phyloP scores from a whole-genome alignment of 2,888 invertebrate species.

The Dolichopus griseipennis region DNA sequence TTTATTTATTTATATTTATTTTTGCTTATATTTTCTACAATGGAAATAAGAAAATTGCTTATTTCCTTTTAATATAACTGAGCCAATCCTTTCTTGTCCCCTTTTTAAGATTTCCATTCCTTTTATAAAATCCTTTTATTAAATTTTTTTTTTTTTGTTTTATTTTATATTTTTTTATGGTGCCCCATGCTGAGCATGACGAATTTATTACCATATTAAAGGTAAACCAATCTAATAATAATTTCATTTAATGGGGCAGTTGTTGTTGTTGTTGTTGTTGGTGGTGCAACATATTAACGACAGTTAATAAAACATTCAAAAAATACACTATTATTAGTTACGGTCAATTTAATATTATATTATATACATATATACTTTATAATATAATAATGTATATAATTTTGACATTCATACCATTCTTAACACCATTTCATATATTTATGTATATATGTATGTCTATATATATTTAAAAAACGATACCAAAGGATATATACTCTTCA shows the following conservation, averaged over 20 bases:
- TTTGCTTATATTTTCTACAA: no score
- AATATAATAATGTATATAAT: no score
- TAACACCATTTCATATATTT: no score
- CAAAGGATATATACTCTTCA: no score
- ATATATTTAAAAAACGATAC: no score
- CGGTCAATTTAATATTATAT: background rate
- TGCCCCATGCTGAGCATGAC: background rate
- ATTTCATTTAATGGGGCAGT: background rate
- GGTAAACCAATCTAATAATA: background rate
- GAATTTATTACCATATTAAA: background rate
- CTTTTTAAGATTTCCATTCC: no score
- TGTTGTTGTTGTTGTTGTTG: background rate
- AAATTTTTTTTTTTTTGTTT: no score
- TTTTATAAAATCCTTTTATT: no score
- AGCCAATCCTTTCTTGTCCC: no score
- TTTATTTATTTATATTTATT: no score
- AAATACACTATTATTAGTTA: background rate
- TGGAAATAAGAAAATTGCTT: background rate
- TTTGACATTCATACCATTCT: no score
- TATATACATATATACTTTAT: background rate
- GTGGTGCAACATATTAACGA: background rate
- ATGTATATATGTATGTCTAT: no score
- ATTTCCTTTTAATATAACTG: background rate
- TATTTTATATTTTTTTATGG: background rate
- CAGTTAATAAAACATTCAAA: slow-evolving; percentile 3